Evolutionary conservation across 37 sponge, comb jelly and placozoan species (phyloP).

Genomic region (Oscarella lobularis): DNA sequence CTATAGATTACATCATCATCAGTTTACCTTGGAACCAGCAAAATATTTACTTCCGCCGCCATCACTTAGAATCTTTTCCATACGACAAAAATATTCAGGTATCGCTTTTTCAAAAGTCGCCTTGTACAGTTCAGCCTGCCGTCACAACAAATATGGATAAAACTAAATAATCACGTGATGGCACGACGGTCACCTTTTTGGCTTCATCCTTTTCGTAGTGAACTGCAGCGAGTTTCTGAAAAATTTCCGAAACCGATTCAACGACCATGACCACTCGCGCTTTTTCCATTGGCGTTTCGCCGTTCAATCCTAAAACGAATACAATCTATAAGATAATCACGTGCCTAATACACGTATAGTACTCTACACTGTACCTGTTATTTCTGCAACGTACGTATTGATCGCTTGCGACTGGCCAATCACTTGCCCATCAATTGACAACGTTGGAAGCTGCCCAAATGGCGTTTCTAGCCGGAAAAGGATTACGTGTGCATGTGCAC

Average conservation of each 20-base stretch:
- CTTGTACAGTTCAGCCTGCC: no score
- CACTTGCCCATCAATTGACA: background rate
- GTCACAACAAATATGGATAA: no score
- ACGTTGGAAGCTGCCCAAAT: background rate
- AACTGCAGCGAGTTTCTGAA: background rate
- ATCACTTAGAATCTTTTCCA: no score
- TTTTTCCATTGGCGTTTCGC: background rate
- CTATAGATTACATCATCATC: no score
- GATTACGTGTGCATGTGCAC: no score
- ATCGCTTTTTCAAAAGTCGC: no score
- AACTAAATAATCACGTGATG: no score
- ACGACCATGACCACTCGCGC: background rate
- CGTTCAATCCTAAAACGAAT: background rate
- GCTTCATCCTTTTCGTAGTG: background rate
- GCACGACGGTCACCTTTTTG: no score
- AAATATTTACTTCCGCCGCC: background rate
- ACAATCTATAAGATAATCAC: no score
- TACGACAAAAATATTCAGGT: no score
- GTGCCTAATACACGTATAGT: no score
- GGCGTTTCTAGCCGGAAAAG: no score
- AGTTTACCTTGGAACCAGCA: conserved; percentile 1
- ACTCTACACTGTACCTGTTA: background rate
- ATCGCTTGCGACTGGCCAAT: background rate
- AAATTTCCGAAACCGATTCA: background rate
- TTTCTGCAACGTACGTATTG: background rate